Evolutionary conservation across 1,140 invertebrate genomes (phyloP), one percentile per base, ranked within the genome.

Genomic region (Bombus superbus): DNA sequence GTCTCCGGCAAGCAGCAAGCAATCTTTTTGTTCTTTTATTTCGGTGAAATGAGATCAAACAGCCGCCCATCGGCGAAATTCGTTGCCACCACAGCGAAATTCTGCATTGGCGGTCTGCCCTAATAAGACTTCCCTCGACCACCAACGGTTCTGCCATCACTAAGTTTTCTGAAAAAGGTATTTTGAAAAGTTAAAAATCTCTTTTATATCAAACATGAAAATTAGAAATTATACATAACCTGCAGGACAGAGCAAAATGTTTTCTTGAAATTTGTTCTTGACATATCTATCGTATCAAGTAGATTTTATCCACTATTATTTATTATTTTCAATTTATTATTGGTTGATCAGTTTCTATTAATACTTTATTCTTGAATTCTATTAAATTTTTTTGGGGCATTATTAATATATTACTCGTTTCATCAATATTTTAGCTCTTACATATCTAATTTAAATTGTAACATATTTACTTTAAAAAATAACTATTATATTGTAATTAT

Each of bases 1-100:
- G 90, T 91, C 88, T 79, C 66, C 40, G 86, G 72, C 76, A 42
- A 89, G 64, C 86, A 64, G 75, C 86, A 13, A 77, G 32, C 80
- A 72, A 53, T 40, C 22, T 74, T 73, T 86, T 73, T 88, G 59
- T 81, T 88, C 32, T 57, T 91, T 89, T 85, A 87, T 88, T 86
- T 89, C 75, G 74, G 40, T 83, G 82, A 90, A 91, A 91, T 85
- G 81, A 91, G 90, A 91, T 88, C 90, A 88, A 91, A 91, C 90
- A 81, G 76, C 75, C 80, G 89, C 44, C 72, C 90, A 87, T 89
- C 85, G 90, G 81, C 88, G 81, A 91, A 89, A 91, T 91, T 88
- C 89, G 87, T 84, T 85, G 69, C 84, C 79, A 57, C 66, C 76
- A 35, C 42, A 13, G 32, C 62, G 64, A 83, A 86, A 86, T 81